A percentile compares a stretch with the other conserved stretches of the same genome.
phyloP scores from a whole-genome alignment of 2,888 invertebrate species.

The Orthonevra nobilis region DNA sequence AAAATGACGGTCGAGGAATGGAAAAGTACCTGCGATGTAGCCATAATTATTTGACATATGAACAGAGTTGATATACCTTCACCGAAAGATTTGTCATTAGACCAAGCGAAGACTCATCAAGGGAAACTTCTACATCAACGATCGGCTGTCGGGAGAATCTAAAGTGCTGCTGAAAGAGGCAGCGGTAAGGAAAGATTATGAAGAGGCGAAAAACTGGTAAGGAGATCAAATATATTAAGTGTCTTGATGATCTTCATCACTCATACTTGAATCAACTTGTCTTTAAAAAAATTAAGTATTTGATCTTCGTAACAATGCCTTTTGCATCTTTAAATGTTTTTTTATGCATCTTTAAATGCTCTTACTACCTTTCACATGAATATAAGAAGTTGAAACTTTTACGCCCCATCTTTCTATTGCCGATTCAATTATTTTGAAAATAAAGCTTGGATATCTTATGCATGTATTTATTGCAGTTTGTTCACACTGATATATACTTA shows the following conservation, averaged over 20 bases:
- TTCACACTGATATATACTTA: too few relatives aligned
- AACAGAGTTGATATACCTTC: too few relatives aligned
- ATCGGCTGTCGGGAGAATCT: not conserved
- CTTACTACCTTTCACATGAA: not conserved
- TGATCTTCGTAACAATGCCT: not conserved
- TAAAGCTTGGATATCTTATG: not conserved
- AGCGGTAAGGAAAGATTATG: constrained; percentile 5
- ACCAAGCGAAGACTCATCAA: too few relatives aligned
- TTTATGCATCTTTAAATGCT: not conserved
- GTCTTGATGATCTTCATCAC: not conserved
- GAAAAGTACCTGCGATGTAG: too few relatives aligned
- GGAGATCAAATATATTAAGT: constrained; percentile 1
- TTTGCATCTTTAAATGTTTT: not conserved
- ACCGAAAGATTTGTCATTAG: too few relatives aligned
- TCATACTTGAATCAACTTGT: not conserved
- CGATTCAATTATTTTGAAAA: not conserved
- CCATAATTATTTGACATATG: too few relatives aligned
- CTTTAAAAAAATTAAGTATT: not conserved
- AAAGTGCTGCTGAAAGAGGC: not conserved
- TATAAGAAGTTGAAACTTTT: not conserved
- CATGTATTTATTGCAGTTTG: not conserved
- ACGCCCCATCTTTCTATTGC: too few relatives aligned
- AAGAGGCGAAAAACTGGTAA: not conserved
- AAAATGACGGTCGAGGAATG: too few relatives aligned
- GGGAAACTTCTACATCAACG: not conserved